A percentile compares a stretch with the other conserved stretches of the same genome.
These are phyloP conservation scores for Scortum barcoo DNA, from an alignment of 2,113 vertebrate genomes.

Conservation along the genomic window DNA sequence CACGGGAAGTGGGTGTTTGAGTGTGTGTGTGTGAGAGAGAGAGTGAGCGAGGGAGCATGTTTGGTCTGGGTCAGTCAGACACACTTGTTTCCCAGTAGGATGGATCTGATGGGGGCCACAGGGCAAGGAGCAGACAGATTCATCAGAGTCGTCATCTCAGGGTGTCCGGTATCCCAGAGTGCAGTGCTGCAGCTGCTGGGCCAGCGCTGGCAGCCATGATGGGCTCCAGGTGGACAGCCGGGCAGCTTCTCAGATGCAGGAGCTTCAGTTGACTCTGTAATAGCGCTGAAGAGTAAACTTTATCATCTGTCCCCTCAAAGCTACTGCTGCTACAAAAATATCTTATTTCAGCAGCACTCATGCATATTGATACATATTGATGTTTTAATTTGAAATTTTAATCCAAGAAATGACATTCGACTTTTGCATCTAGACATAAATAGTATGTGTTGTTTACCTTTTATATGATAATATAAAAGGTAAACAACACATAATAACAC, in stretches of 20 bases:
- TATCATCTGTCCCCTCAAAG: background rate
- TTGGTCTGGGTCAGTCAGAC: constrained; percentile 78
- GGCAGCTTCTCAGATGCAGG: constrained; percentile 39
- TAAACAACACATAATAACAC: too few species aligned
- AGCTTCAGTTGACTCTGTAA: background rate
- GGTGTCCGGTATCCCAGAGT: constrained; percentile 83
- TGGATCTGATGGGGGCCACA: constrained; percentile 86
- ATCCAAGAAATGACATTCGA: background rate
- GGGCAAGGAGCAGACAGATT: constrained; percentile 84
- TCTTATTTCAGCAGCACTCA: background rate
- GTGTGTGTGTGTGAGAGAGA: constrained; percentile 33
- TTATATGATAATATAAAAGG: background rate
- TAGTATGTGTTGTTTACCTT: too few species aligned
- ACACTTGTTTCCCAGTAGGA: constrained; percentile 85
- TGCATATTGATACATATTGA: background rate
- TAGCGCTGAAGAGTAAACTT: background rate
- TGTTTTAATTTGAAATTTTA: background rate
- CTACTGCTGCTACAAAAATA: too few species aligned
- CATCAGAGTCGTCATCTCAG: constrained; percentile 83
- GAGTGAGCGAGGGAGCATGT: constrained; percentile 57
- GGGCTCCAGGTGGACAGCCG: constrained; percentile 82
- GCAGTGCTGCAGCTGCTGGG: constrained; percentile 79
- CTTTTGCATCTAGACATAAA: background rate
- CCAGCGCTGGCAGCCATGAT: constrained; percentile 77
- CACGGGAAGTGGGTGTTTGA: constrained; percentile 60